phyloP scores from a whole-genome alignment of 1,140 invertebrate species.

The Drosophila tani region DNA sequence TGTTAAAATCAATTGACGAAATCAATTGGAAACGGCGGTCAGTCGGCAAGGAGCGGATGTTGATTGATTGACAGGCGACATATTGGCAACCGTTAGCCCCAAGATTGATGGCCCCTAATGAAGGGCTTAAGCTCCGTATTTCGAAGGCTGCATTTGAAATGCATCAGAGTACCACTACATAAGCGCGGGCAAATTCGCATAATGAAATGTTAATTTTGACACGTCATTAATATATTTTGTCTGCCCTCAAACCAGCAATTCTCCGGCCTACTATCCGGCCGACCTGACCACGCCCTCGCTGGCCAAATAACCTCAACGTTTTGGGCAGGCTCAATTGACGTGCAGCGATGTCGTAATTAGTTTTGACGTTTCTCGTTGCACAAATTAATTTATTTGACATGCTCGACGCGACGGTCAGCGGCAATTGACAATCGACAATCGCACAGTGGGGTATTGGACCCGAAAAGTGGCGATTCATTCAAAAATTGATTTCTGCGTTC shows the following conservation, averaged over 20 bases:
- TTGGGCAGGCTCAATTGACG: conserved; percentile 61
- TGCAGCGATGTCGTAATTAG: conserved; percentile 77
- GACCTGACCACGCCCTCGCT: conserved; percentile 8
- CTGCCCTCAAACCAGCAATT: conserved; percentile 43
- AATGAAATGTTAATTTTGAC: conserved; percentile 85
- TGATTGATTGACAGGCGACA: conserved; percentile 84
- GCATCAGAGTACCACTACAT: conserved; percentile 19
- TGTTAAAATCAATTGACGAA: conserved; percentile 85
- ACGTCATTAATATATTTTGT: conserved; percentile 85
- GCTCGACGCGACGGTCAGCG: conserved; percentile 66
- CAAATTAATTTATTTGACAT: conserved; percentile 85
- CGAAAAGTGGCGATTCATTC: too few relatives aligned
- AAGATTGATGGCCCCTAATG: conserved; percentile 69
- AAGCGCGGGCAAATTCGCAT: conserved; percentile 63
- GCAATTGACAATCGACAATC: conserved; percentile 71
- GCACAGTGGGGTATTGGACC: background rate
- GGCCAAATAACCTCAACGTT: conserved; percentile 42
- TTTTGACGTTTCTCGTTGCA: conserved; percentile 84
- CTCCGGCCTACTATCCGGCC: background rate
- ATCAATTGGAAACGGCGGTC: conserved; percentile 84
- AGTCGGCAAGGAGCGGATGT: conserved; percentile 45
- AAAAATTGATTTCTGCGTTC: too few relatives aligned
- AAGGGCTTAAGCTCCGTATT: conserved; percentile 13
- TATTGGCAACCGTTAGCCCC: conserved; percentile 55
- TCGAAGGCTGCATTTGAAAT: conserved; percentile 43